Evolutionary conservation across 1,140 invertebrate genomes (phyloP), one percentile per base, ranked within the genome.

Genomic region (Drosophila eugracilis): DNA sequence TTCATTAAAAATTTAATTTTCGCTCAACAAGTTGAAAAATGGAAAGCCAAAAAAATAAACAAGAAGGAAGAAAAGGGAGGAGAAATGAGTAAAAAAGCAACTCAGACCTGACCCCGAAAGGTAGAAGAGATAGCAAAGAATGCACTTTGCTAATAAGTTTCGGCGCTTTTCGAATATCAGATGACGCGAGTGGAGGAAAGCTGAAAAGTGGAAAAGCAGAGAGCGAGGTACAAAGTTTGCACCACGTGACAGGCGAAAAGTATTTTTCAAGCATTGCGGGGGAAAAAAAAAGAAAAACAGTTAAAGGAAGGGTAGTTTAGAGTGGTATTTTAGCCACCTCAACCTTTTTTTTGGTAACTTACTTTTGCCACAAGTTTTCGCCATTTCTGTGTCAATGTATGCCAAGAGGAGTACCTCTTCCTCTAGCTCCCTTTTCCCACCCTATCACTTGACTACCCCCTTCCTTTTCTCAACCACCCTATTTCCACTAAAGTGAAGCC

Each of bases 1-100:
- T 86, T 71, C 74, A 88, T 86, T 88, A 88, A 78, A 86, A 88
- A 86, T 88, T 83, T 83, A 88, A 86, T 86, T 86, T 88, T 67
- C 60, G 78, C 78, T 86, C 78, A 86, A 86, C 81, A 86, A 86
- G 81, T 88, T 83, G 42, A 67, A 79, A 75, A 80, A 84, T 67
- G 75, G 55, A 71, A 41, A 44, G 42, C 42, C 21, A 32, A 32
- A 53, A 21, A 65, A 30, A 10, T 15, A 7, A 3, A 9, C 14
- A 21, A 15, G 17, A n/a, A n/a, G n/a, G n/a, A n/a, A n/a, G n/a
- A n/a, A 10, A 5, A 19, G 17, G 39, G 47, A 55, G 17, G 17
- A 9, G 10, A 62, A 65, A 30, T 7, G 21, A 22, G 10, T n/a
- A n/a, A n/a, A n/a, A n/a, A n/a, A n/a, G n/a, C n/a, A 53, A 53